A percentile compares a stretch with the other conserved stretches of the same genome.
These are phyloP conservation scores for Zaprionus taronus DNA, from an alignment of 1,140 invertebrate genomes.

Conservation along the genomic window DNA sequence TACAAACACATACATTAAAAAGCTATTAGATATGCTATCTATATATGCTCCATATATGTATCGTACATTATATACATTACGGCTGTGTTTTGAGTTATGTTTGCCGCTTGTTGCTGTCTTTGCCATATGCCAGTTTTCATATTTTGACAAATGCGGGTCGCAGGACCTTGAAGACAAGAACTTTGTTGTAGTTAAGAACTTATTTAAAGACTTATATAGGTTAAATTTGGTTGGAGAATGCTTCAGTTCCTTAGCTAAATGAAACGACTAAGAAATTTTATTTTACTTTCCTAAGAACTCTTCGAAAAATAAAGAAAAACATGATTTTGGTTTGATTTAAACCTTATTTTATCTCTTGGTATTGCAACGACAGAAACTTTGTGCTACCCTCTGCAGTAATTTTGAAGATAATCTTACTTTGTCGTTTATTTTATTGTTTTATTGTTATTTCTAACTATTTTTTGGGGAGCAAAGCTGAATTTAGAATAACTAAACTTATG, in stretches of 20 bases:
- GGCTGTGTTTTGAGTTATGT: constrained; percentile 1
- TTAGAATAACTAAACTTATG: too few relatives aligned
- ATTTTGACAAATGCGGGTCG: not conserved
- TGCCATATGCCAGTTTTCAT: not conserved
- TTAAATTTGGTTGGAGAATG: not conserved
- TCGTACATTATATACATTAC: not conserved
- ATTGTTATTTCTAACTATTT: too few relatives aligned
- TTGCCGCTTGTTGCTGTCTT: not conserved
- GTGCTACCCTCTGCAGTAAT: too few relatives aligned
- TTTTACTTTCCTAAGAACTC: not conserved
- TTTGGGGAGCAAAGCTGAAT: too few relatives aligned
- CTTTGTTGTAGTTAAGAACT: not conserved
- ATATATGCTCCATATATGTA: not conserved
- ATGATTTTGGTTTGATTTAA: too few relatives aligned
- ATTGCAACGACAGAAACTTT: too few relatives aligned
- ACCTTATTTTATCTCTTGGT: too few relatives aligned
- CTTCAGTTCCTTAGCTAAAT: not conserved
- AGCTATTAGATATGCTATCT: constrained; percentile 5
- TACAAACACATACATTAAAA: not conserved
- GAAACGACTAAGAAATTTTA: not conserved
- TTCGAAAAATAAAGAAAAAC: too few relatives aligned
- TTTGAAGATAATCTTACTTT: not conserved
- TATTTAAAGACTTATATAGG: not conserved
- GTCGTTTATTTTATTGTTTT: too few relatives aligned
- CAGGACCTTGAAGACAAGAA: not conserved